phyloP scores from a whole-genome alignment of 2,113 vertebrate genomes.

The Corydoras maculifer region DNA sequence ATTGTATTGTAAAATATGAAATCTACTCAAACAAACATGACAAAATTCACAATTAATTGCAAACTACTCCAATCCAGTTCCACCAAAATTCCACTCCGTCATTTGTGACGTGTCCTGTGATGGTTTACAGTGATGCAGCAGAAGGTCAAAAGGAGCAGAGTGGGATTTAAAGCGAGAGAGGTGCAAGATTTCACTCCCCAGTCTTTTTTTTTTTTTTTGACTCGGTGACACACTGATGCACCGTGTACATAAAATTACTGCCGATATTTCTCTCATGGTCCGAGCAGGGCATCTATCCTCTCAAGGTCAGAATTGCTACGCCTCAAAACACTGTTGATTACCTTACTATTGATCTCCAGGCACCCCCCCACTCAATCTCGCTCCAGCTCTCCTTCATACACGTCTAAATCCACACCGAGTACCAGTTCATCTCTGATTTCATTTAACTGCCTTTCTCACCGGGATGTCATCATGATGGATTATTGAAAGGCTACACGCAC shows the following conservation, averaged over 20 bases:
- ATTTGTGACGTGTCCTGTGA: too few species aligned
- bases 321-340: slow-evolving; percentile 50
- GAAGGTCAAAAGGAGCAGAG: neutral
- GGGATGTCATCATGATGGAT: slow-evolving; percentile 5
- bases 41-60: too few species aligned
- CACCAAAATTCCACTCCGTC: too few species aligned
- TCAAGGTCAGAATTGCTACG: slow-evolving; percentile 56
- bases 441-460: slow-evolving; percentile 21
- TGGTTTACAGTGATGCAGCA: too few species aligned
- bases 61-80: too few species aligned
- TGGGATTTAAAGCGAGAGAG: neutral
- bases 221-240: slow-evolving; percentile 19
- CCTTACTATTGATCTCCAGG: slow-evolving; percentile 59
- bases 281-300: slow-evolving; percentile 44
- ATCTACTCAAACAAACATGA: too few species aligned
- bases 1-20: too few species aligned
- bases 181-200: slow-evolving; percentile 1
- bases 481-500: neutral
- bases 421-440: slow-evolving; percentile 48
- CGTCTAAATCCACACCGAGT: slow-evolving; percentile 13
- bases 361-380: slow-evolving; percentile 36
- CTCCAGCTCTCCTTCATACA: slow-evolving; percentile 13
- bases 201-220: slow-evolving; percentile 4
- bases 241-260: slow-evolving; percentile 46
- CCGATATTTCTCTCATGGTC: slow-evolving; percentile 47